Conservation (phyloP, 2,113 vertebrate species). For the Saccopteryx leptura region DNA sequence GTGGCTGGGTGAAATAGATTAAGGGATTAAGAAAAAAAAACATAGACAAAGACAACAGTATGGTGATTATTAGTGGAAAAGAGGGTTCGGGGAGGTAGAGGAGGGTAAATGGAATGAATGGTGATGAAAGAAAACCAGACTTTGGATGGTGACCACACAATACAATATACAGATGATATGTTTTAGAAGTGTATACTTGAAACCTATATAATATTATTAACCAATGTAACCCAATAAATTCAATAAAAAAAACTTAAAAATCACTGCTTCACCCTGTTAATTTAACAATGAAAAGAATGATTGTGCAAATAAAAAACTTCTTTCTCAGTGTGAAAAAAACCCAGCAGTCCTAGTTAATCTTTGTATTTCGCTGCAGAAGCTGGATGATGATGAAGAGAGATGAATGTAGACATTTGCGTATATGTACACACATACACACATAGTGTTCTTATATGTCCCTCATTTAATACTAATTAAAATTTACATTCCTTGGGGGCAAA, state of each 20-base stretch:
- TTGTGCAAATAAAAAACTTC: background rate
- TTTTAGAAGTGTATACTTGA: background rate
- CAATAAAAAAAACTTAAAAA: background rate
- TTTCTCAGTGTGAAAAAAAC: background rate
- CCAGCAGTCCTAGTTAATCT: background rate
- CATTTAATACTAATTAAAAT: conserved; percentile 57
- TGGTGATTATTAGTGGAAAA: background rate
- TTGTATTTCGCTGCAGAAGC: background rate
- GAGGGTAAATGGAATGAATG: background rate
- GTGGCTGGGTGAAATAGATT: background rate
- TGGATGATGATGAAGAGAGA: background rate
- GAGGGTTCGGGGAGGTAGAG: background rate
- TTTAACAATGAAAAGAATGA: background rate
- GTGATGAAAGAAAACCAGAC: background rate
- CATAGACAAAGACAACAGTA: background rate
- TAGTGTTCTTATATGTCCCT: background rate
- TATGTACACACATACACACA: background rate
- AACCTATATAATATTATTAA: background rate
- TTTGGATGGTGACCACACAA: background rate
- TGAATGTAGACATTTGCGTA: background rate
- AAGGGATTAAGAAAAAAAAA: background rate
- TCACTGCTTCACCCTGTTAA: background rate
- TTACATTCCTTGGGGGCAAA: background rate
- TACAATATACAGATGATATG: background rate
- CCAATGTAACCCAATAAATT: background rate